Conservation (phyloP, 2,888 invertebrate genomes). For the Aporophyla nigra region DNA sequence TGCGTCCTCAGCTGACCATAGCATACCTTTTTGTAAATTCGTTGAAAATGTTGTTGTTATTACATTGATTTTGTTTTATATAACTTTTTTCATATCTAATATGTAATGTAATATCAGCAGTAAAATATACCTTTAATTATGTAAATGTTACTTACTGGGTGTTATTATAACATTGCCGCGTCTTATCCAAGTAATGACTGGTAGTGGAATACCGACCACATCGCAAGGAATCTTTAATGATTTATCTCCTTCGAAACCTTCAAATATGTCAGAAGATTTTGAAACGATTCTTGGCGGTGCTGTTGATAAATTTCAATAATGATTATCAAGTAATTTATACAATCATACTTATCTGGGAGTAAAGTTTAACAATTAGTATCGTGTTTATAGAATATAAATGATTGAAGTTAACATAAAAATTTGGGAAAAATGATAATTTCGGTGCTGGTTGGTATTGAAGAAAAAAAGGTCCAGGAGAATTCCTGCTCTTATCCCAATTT, state of each 20-base stretch:
- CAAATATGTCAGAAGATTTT: constrained; percentile 3
- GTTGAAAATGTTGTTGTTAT: too few relatives aligned
- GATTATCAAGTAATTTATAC: not conserved
- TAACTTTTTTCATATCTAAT: too few relatives aligned
- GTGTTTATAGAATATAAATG: too few relatives aligned
- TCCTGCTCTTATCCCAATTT: too few relatives aligned
- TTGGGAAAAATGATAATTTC: not conserved
- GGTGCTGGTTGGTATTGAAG: not conserved
- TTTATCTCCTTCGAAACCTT: constrained; percentile 36
- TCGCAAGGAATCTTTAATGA: constrained; percentile 5
- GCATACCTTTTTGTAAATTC: too few relatives aligned
- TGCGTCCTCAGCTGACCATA: too few relatives aligned
- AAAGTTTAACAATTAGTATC: not conserved
- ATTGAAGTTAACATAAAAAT: not conserved
- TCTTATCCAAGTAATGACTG: constrained; percentile 1
- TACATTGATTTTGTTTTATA: too few relatives aligned
- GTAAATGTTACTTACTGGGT: constrained; percentile 4
- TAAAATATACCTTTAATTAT: not conserved
- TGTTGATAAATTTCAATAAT: constrained; percentile 16
- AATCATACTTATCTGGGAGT: not conserved
- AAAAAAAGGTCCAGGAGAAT: too few relatives aligned
- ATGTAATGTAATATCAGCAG: too few relatives aligned
- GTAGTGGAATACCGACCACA: constrained; percentile 4
- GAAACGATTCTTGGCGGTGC: constrained; percentile 36
- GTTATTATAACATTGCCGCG: not conserved